Conservation (phyloP, 2,113 vertebrate species). For the Mugil cephalus region DNA sequence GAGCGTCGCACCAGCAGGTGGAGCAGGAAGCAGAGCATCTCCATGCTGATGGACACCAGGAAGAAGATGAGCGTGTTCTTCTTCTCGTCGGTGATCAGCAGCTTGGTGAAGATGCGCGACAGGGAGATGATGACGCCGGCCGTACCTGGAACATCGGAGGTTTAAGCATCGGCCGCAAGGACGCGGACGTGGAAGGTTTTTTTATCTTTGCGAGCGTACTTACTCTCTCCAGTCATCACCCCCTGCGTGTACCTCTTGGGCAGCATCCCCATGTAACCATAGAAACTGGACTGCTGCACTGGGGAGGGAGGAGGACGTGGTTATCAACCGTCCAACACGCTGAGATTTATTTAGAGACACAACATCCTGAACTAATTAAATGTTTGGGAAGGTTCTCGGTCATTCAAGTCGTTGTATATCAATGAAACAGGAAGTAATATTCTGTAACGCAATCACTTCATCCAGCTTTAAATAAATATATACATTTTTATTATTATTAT, state of each 20-base stretch:
- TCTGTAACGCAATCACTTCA: too few species aligned
- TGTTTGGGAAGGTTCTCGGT: too few species aligned
- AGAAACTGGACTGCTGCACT: slow-evolving; percentile 99
- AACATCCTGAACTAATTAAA: slow-evolving; percentile 19
- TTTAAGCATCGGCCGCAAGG: neutral
- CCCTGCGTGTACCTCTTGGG: slow-evolving; percentile 98
- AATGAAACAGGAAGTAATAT: too few species aligned
- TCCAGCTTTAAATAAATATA: too few species aligned
- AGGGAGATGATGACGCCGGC: slow-evolving; percentile 97
- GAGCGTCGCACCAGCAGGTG: slow-evolving; percentile 93
- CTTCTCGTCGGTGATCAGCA: slow-evolving; percentile 90
- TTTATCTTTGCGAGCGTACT: slow-evolving; percentile 76
- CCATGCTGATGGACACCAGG: slow-evolving; percentile 93
- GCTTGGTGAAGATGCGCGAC: slow-evolving; percentile 97
- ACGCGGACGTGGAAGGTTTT: neutral
- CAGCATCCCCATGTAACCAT: slow-evolving; percentile 98
- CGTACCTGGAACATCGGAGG: slow-evolving; percentile 84
- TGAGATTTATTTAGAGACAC: slow-evolving; percentile 32
- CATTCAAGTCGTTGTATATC: too few species aligned
- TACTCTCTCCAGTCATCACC: slow-evolving; percentile 99
- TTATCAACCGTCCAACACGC: slow-evolving; percentile 22
- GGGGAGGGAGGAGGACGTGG: slow-evolving; percentile 61
- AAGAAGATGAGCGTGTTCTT: slow-evolving; percentile 98
- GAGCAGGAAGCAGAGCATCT: slow-evolving; percentile 94
- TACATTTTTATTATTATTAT: neutral